Percentiles rank a stretch among this genome's conserved stretches.
These are phyloP conservation scores for Melinopterus prodromus DNA, from an alignment of 2,888 invertebrate genomes.

Conservation along the genomic window DNA sequence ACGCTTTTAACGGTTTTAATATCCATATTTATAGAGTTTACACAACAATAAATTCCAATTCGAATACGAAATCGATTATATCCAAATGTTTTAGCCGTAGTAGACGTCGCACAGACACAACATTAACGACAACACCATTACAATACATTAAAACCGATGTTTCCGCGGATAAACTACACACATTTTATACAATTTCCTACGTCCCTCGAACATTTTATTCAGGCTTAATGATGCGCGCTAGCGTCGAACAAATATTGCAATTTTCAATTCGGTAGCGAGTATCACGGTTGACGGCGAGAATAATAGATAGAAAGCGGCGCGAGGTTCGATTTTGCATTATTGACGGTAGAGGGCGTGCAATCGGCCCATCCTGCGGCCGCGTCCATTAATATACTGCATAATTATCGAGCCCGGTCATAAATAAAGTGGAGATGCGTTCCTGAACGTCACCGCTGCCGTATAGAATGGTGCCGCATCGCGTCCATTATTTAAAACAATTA, in stretches of 20 bases:
- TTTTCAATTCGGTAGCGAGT: neutral
- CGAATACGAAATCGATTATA: too few species aligned
- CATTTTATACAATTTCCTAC: neutral
- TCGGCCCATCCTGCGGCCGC: neutral
- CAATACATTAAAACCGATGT: neutral
- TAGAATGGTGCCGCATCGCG: neutral
- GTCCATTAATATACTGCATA: neutral
- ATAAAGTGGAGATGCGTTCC: neutral
- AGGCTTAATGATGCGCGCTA: neutral
- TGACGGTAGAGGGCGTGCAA: neutral
- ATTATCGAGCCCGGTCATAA: neutral
- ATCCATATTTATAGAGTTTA: too few species aligned
- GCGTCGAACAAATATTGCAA: neutral
- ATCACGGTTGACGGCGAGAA: neutral
- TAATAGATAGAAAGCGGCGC: neutral
- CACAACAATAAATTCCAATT: too few species aligned
- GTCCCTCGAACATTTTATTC: neutral
- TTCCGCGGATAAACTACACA: neutral
- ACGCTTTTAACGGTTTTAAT: too few species aligned
- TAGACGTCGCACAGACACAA: neutral
- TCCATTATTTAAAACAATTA: neutral
- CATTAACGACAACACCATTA: neutral
- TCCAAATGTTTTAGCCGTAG: too few species aligned
- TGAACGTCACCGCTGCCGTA: neutral
- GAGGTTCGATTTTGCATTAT: neutral